Conservation (phyloP, 2,888 invertebrate species). For the Cataglyphis livida region DNA sequence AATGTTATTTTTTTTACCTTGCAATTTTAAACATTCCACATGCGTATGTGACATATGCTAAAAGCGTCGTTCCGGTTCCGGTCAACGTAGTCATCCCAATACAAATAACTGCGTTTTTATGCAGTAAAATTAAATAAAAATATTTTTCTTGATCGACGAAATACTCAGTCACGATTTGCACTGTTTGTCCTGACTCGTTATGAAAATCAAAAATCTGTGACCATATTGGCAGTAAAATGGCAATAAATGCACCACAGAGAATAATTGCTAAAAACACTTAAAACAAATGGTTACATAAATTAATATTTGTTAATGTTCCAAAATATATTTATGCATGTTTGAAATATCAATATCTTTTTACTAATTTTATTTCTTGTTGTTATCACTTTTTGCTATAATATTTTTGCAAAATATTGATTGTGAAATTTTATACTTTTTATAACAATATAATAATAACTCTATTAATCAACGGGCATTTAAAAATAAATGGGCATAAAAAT, state of each 20-base stretch:
- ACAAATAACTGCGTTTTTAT: background rate
- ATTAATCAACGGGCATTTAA: background rate
- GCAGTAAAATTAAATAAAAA: background rate
- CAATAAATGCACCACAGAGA: background rate
- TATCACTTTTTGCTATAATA: background rate
- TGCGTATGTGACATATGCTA: too few relatives aligned
- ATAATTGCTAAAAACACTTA: background rate
- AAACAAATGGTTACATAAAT: background rate
- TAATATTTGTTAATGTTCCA: background rate
- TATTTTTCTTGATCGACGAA: conserved; percentile 33
- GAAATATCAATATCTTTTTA: background rate
- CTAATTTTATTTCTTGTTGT: background rate
- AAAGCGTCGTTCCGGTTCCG: too few relatives aligned
- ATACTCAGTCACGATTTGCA: background rate
- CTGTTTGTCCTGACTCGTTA: background rate
- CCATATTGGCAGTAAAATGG: background rate
- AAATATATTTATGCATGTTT: background rate
- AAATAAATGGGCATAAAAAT: too few relatives aligned
- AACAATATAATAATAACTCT: background rate
- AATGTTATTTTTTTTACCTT: too few relatives aligned
- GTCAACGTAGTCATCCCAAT: background rate
- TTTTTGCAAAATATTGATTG: background rate
- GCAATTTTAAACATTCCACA: too few relatives aligned
- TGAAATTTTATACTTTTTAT: background rate
- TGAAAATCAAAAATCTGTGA: background rate